Conservation (phyloP, 2,888 invertebrate species). For the Microplitis deprimator region DNA sequence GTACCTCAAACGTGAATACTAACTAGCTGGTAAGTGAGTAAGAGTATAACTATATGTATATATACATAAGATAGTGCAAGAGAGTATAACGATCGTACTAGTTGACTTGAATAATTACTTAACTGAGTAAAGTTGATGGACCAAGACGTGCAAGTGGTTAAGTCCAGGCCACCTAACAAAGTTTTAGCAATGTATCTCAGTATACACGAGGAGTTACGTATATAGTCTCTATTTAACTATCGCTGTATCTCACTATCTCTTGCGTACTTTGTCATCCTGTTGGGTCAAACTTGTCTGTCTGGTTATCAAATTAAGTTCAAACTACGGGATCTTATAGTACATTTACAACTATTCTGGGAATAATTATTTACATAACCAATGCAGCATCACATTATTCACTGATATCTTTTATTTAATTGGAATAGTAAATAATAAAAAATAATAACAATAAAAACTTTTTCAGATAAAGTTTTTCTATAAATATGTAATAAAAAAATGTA, state of each 20-base stretch:
- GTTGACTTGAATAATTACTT: constrained; percentile 50
- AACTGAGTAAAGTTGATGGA: constrained; percentile 51
- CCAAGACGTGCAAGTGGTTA: constrained; percentile 47
- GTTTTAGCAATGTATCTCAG: constrained; percentile 46
- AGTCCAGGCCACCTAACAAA: constrained; percentile 46
- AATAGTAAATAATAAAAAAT: background rate
- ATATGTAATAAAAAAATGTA: background rate
- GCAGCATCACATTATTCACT: background rate
- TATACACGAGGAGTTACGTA: constrained; percentile 42
- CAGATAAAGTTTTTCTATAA: background rate
- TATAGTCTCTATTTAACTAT: constrained; percentile 20
- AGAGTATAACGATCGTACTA: constrained; percentile 19
- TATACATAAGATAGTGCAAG: background rate
- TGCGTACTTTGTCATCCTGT: constrained; percentile 27
- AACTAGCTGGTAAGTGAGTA: constrained; percentile 39
- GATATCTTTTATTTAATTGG: background rate
- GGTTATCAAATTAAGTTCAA: constrained; percentile 61
- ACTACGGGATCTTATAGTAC: constrained; percentile 48
- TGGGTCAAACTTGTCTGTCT: constrained; percentile 46
- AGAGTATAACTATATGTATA: background rate
- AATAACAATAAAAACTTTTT: background rate
- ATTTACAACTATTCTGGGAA: background rate
- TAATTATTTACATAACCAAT: background rate
- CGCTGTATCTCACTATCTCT: constrained; percentile 22
- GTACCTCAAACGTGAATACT: constrained; percentile 36